Conservation (phyloP, 2,113 vertebrate genomes). For the Bagarius yarrelli region DNA sequence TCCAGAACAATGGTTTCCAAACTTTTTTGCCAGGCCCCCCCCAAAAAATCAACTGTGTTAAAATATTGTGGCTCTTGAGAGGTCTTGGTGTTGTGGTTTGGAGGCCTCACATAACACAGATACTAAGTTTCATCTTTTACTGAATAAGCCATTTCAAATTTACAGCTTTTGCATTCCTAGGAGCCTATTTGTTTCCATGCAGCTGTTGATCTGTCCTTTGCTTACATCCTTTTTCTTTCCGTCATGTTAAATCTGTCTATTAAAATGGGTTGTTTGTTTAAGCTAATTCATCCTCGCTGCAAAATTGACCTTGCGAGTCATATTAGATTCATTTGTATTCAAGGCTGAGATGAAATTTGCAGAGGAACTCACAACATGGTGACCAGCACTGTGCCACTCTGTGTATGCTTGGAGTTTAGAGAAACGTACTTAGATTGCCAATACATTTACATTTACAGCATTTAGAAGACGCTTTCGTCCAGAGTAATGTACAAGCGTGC, state of each 20-base stretch:
- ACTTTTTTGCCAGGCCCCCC: too few species aligned
- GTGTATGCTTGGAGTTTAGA: not conserved
- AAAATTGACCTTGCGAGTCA: slow-evolving; percentile 27
- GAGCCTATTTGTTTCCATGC: not conserved
- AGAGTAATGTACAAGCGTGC: too few species aligned
- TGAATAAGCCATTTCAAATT: not conserved
- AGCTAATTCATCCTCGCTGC: slow-evolving; percentile 26
- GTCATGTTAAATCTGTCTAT: slow-evolving; percentile 16
- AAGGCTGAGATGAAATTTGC: not conserved
- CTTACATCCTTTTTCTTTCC: not conserved
- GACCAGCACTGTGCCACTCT: slow-evolving; percentile 16
- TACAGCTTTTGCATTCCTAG: not conserved
- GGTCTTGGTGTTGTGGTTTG: too few species aligned
- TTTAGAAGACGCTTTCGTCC: too few species aligned
- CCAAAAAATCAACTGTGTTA: too few species aligned
- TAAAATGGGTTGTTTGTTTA: slow-evolving; percentile 26
- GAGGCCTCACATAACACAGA: too few species aligned
- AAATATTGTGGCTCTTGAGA: too few species aligned
- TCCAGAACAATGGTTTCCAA: too few species aligned
- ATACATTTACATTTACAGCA: too few species aligned
- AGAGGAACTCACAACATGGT: slow-evolving; percentile 4
- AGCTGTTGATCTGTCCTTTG: not conserved
- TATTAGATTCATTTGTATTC: slow-evolving; percentile 26
- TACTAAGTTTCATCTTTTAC: not conserved
- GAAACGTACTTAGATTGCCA: slow-evolving; percentile 18